Evolutionary conservation across 2,113 vertebrate species (phyloP), one percentile per base, ranked within the genome.

Genomic region (Corythoichthys intestinalis): DNA sequence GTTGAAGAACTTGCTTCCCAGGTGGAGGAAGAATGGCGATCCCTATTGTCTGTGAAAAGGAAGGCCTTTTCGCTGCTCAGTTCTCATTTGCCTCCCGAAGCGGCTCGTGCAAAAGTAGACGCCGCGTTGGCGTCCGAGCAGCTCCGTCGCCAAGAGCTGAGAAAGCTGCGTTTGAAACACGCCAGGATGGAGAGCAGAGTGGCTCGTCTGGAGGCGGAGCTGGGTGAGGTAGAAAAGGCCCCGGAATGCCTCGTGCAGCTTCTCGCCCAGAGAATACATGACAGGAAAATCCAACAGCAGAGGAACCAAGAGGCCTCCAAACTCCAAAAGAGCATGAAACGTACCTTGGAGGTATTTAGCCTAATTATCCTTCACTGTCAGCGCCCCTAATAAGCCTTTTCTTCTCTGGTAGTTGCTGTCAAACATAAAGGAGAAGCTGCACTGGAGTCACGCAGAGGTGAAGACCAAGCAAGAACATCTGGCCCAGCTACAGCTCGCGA

Each of bases 401-500:
- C 10, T 54, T 5, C 38, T 20, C 3, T 65, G 0, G 63, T 74
- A 92, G 91, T 50, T 85, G n/a, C 82, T 96, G 15, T 89, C 90
- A 4, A 93, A 95, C 0, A 4, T 94, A 13, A 95, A 91, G 71
- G 93, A 95, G 54, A 97, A 95, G 84, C 61, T 96, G 2, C 74
- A 86, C 66, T 92, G 91, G 37, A 73, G 90, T n/a, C 89, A 94
- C 48, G 70, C n/a, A 6, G 87, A 92, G 69, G 86, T 94, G 4
- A 6, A 79, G 6, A 7, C n/a, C 37, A 89, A 87, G 20, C 89
- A 64, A 61, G 60, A 79, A 0, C 81, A 87, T 62, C 87, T 95
- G 41, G 65, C 67, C 1, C 69, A 86, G 9, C 13, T 84, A 0
- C 92, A 95, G 54, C 65, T 53, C 0, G 0, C 14, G 12, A 72